These are phyloP conservation scores for Carassius auratus DNA, from an alignment of 2,113 vertebrate species.

Conservation along the genomic window DNA sequence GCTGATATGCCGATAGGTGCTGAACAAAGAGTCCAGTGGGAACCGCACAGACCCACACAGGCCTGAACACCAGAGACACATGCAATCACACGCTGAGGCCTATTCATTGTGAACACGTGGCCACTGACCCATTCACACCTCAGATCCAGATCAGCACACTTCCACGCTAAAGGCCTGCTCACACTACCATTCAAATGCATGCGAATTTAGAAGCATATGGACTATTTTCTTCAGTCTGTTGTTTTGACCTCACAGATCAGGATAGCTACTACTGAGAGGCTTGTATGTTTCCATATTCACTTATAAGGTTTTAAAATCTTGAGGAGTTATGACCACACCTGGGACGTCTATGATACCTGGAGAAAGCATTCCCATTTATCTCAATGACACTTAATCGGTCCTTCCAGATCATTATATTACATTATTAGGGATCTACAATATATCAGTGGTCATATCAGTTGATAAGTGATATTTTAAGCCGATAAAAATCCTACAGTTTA, in stretches of 20 bases:
- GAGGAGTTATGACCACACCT: neutral
- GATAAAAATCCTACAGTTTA: neutral
- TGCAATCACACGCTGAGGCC: neutral
- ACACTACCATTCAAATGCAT: slow-evolving; percentile 2
- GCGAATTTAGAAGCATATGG: neutral
- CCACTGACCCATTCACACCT: slow-evolving; percentile 2
- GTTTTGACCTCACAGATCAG: neutral
- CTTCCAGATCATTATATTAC: neutral
- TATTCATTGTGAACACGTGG: neutral
- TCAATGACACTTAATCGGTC: neutral
- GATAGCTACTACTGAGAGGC: neutral
- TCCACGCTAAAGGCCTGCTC: neutral
- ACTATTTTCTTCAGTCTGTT: neutral
- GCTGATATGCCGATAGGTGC: slow-evolving; percentile 77
- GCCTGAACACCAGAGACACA: slow-evolving; percentile 50
- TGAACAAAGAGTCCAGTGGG: slow-evolving; percentile 75
- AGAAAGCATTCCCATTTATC: neutral
- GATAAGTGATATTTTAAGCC: neutral
- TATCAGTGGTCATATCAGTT: neutral
- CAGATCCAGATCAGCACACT: neutral
- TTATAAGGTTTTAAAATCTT: neutral
- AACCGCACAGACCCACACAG: slow-evolving; percentile 66
- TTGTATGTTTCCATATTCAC: neutral
- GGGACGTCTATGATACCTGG: neutral
- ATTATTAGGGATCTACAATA: neutral